Base-by-base conservation (phyloP, 2,113 vertebrate genomes). In the Chlamydotis undulata region DNA sequence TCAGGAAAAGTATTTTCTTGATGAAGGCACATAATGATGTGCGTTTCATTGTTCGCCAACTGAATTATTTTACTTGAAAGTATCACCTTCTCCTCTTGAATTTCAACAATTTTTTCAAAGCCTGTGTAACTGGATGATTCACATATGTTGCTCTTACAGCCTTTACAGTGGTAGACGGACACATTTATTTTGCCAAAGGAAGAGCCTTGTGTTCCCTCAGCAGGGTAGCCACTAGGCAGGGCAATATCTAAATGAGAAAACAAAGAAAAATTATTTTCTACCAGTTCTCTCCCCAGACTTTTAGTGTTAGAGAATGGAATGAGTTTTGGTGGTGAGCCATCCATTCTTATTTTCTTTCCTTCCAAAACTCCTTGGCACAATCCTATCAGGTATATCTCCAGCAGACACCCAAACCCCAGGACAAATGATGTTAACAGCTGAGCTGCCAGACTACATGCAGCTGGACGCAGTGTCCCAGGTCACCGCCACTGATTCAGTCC, bases 41-140 rank as follows among this genome's bases (percentile, higher is more conserved):
- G 2, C 5, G 5, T n/a, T 52, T 81, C 2, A 0, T 0, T 25
- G 23, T 3, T 35, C 83, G 4, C 5, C 71, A 93, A 2, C 1
- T 63, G 8, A 70, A 52, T 15, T 3, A 0, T 1, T 61, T 11
- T 22, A 74, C 50, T 35, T n/a, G 63, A 50, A 74, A 77, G 59
- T 0, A 0, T 2, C 10, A 11, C 1, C 1, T 2, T 2, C 10
- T 13, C 1, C 1, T 2, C 3, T 67, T 43, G 2, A 4, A 73
- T 87, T 56, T 68, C 14, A 70, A 4, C n/a, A 0, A 97, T 82
- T 67, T 0, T 47, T 2, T 0, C 2, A 7, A 10, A 94, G 2
- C 0, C 2, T 29, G 7, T 0, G 1, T 67, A 91, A 33, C 1
- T 0, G 0, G 1, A 3, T 13, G 0, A 0, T 10, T 31, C 0